Evolutionary conservation across 2,113 vertebrate genomes (phyloP), one percentile per base, ranked within the genome.

Genomic region (Brachyhypopomus gauderio): DNA sequence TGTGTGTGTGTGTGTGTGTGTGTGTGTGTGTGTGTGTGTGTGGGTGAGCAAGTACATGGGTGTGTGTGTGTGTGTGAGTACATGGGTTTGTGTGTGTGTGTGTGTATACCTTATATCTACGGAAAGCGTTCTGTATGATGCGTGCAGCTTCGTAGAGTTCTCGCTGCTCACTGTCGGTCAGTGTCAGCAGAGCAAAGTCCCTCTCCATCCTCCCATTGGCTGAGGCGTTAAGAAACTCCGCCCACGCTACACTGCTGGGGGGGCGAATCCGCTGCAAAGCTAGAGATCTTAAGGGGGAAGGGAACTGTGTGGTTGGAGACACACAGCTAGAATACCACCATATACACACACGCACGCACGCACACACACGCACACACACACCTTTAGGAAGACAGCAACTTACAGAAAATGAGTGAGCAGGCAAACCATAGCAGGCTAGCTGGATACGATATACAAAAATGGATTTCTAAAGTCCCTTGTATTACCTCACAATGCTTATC

Each of bases 41-140:
- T 75, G 72, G 62, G 58, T 76, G 41, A 27, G 23, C 19, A 23
- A 27, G 71, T 73, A 52, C 27, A 17, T 66, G 72, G 27, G 4
- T 27, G 48, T 19, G 62, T 16, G 45, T 45, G 67, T 30, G 20
- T 38, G 16, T 55, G 38, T 30, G 52, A 60, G 34, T 63, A 16
- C 7, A 5, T 41, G 9, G 3, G 41, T 41, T 2, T 8, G 41
- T 41, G 41, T 41, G 52, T n/a, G n/a, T 22, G 48, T 19, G 27
- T 36, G 22, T 16, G 22, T 67, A 19, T 38, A 95, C 96, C 94
- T 96, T 96, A 89, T 97, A 97, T 88, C 95, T 93, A 58, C 95
- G 93, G 92, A 96, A 96, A 78, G 95, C 95, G 0, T 92, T 96
- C 93, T 97, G 96, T 88, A 97, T 97, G 90, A 96, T 92, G 0